Evolutionary conservation across 1,140 invertebrate genomes (phyloP), one percentile per base, ranked within the genome.

Genomic region (Bursaphelenchus mucronatus): DNA sequence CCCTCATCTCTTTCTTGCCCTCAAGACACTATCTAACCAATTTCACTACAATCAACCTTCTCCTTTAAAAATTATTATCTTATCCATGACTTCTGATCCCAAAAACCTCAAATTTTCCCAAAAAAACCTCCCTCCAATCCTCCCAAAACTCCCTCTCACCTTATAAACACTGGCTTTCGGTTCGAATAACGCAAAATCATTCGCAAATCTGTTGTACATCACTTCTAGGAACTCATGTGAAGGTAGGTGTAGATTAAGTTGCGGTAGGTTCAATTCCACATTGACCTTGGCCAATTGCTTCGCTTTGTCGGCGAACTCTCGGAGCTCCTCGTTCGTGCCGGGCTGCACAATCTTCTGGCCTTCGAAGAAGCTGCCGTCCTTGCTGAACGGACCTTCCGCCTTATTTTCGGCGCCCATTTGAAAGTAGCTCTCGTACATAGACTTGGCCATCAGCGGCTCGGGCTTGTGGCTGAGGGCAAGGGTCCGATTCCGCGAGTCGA

Each of bases 151-250:
- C 5, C 47, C n/a, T 50, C n/a, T 47, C 8, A 7, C 21, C 13
- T n/a, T 17, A n/a, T 79, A 65, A 17, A 17, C 58, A 44, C 66
- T 67, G 15, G 73, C 63, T 53, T 58, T 55, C 1, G 70, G 67
- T 8, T 30, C 17, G 62, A 73, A 75, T n/a, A 76, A 59, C 19
- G 73, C 68, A 45, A 75, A 76, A 55, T 75, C 73, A 63, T 70
- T 71, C 8, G 57, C 75, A 59, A 74, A 77, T 21, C 71, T 39
- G 39, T 74, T 74, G 69, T 77, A 74, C 11, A 74, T 21, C 0
- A 76, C 15, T 61, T 74, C 74, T 19, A 67, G 73, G 46, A 74
- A 74, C 13, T 76, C 50, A 3, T 66, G 75, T 51, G 58, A 57
- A 1, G 71, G 69, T 47, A 74, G 44, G 11, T 41, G 61, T 13